These are phyloP conservation scores for Halcyon chelicuti DNA, from an alignment of 2,797 vertebrate species.

Conservation along the genomic window DNA sequence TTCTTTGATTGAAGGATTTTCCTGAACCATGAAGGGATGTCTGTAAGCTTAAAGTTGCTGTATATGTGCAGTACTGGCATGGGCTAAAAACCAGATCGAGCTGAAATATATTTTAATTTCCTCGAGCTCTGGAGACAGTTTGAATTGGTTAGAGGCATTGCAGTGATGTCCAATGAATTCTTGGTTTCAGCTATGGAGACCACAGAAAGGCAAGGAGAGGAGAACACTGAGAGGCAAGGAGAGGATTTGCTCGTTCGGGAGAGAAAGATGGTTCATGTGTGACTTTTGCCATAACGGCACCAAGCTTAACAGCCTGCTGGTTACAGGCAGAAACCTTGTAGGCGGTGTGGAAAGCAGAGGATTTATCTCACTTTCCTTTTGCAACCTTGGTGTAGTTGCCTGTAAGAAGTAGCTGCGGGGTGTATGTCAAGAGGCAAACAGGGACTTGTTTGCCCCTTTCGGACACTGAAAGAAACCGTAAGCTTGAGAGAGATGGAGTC, in stretches of 20 bases:
- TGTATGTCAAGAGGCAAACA: background rate
- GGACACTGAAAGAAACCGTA: background rate
- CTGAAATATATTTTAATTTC: conserved; percentile 11
- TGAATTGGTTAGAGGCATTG: conserved; percentile 28
- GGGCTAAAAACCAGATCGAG: conserved; percentile 37
- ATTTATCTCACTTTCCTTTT: background rate
- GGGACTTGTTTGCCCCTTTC: background rate
- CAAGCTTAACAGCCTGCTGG: conserved; percentile 28
- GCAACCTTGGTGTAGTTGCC: background rate
- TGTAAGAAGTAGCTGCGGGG: conserved; percentile 28
- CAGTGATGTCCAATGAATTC: conserved; percentile 29
- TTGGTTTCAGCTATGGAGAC: conserved; percentile 60
- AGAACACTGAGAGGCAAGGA: background rate
- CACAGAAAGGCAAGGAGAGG: background rate
- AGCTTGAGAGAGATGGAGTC: background rate
- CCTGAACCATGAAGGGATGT: conserved; percentile 25
- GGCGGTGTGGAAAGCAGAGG: conserved; percentile 4
- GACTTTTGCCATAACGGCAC: conserved; percentile 28
- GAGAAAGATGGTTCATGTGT: conserved; percentile 10
- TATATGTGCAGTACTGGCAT: conserved; percentile 32
- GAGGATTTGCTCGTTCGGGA: background rate
- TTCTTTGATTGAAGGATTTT: conserved; percentile 67
- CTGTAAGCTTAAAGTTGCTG: conserved; percentile 64
- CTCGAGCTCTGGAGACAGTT: conserved; percentile 6
- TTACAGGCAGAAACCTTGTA: background rate